Conservation (phyloP, 2,113 vertebrate species). For the Entomyzon cyanotis region DNA sequence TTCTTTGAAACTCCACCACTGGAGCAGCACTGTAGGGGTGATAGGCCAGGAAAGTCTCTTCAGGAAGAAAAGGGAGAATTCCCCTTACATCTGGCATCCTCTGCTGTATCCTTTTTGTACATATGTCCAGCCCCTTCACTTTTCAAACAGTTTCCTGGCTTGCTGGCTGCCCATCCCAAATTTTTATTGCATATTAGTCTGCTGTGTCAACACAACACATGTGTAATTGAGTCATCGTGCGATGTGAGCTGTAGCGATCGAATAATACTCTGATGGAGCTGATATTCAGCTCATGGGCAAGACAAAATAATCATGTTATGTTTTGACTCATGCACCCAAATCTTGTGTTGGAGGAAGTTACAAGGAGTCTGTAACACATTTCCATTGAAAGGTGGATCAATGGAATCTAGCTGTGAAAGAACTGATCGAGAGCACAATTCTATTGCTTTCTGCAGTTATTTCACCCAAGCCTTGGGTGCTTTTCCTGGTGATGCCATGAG, state of each 20-base stretch:
- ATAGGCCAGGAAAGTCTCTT: not conserved
- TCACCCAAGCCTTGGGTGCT: not conserved
- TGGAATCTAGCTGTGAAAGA: not conserved
- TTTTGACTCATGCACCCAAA: not conserved
- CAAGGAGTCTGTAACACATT: not conserved
- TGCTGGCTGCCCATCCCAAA: not conserved
- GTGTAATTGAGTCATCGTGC: not conserved
- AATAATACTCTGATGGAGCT: not conserved
- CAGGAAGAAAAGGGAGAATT: not conserved
- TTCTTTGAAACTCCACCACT: not conserved
- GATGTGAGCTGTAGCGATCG: fast-evolving
- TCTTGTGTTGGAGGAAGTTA: not conserved
- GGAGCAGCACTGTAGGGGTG: not conserved
- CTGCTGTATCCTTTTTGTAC: not conserved
- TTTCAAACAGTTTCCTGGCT: not conserved
- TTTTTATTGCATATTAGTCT: not conserved
- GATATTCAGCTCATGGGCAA: not conserved
- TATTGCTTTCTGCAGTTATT: not conserved
- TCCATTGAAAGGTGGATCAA: not conserved
- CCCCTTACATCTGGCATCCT: not conserved
- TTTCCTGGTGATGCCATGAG: not conserved
- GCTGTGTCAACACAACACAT: not conserved
- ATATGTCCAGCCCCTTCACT: not conserved
- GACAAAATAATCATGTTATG: not conserved
- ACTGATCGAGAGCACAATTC: not conserved